A percentile compares a stretch with the other conserved stretches of the same genome.
These are phyloP conservation scores for Hesperia comma DNA, from an alignment of 2,888 invertebrate genomes.

Conservation along the genomic window DNA sequence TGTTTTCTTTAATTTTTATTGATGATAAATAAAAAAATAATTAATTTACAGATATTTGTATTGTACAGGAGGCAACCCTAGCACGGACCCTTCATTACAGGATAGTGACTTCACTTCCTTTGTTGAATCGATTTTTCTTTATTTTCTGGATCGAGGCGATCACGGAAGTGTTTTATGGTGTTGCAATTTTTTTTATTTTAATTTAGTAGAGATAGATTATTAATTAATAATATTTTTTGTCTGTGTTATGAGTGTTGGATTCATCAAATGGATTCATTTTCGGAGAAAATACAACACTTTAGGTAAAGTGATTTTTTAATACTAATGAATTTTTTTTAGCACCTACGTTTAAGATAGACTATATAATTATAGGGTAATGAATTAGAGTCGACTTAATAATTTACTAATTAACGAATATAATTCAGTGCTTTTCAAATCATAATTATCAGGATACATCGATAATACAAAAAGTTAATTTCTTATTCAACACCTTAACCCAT, in stretches of 20 bases:
- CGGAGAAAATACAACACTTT: not conserved
- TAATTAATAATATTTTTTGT: not conserved
- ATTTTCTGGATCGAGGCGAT: conserved; percentile 29
- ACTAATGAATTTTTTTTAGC: no score
- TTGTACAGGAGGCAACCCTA: not conserved
- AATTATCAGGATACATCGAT: no score
- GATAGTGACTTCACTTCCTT: conserved; percentile 39
- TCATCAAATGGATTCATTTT: conserved; percentile 7
- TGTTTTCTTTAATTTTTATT: no score
- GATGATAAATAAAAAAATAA: no score
- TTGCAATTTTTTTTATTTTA: conserved; percentile 5
- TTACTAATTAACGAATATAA: no score
- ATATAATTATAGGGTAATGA: no score
- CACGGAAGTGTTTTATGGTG: conserved; percentile 34
- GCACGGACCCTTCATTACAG: conserved; percentile 39
- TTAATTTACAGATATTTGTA: no score
- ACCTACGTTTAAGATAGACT: no score
- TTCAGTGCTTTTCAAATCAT: no score
- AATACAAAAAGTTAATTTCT: no score
- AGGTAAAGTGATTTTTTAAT: not conserved
- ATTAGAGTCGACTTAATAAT: no score
- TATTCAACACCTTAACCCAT: no score
- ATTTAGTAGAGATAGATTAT: not conserved
- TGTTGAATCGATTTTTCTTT: conserved; percentile 34
- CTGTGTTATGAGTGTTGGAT: not conserved